A percentile compares a stretch with the other conserved stretches of the same genome.
phyloP scores from a whole-genome alignment of 2,113 vertebrate species.

The Eurystomus gularis region DNA sequence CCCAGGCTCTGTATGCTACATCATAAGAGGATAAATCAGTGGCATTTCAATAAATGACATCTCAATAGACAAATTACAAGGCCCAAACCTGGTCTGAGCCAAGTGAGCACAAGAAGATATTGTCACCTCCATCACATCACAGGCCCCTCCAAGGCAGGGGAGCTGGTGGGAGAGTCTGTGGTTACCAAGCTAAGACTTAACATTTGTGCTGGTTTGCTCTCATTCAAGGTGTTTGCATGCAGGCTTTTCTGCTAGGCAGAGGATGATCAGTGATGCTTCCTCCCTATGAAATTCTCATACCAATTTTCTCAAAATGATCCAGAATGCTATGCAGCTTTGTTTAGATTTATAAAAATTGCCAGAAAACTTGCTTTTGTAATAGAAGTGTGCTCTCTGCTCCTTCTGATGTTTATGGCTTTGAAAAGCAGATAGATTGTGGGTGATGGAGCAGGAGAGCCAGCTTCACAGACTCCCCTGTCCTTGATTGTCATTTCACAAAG shows the following conservation, averaged over 20 bases:
- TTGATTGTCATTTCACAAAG: background rate
- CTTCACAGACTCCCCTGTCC: background rate
- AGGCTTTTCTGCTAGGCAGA: background rate
- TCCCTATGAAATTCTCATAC: background rate
- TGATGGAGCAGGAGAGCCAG: background rate
- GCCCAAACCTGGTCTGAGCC: background rate
- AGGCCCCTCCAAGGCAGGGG: background rate
- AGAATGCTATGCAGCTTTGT: background rate
- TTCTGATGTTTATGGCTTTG: background rate
- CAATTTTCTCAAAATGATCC: background rate
- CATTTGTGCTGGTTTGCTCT: background rate
- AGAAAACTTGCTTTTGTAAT: background rate
- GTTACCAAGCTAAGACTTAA: background rate
- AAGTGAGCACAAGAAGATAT: background rate
- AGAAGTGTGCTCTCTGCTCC: background rate
- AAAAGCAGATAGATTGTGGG: background rate
- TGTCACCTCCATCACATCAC: background rate
- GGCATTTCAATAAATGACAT: background rate
- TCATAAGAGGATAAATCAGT: background rate
- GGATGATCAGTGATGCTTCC: background rate
- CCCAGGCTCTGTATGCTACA: accelerated
- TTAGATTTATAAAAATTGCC: background rate
- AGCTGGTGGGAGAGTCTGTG: background rate
- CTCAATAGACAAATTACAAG: background rate
- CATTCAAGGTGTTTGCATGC: background rate